phyloP scores from a whole-genome alignment of 2,113 vertebrate genomes.

The Rhizomys pruinosus region DNA sequence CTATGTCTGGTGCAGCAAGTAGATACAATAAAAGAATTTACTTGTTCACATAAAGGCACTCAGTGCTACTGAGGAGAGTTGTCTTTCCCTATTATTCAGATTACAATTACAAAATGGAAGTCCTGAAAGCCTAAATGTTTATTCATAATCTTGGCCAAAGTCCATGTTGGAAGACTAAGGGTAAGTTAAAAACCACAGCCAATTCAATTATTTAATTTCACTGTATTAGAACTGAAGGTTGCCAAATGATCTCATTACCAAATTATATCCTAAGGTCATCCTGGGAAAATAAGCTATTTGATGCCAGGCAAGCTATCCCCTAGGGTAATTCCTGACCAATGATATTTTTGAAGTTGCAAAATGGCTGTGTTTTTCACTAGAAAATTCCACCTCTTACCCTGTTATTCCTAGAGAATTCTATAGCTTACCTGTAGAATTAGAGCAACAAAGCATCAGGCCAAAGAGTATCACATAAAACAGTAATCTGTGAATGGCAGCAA shows the following conservation, averaged over 20 bases:
- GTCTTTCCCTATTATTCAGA: slow-evolving; percentile 66
- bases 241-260: slow-evolving; percentile 78
- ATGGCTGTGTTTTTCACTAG: slow-evolving; percentile 54
- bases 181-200: slow-evolving; percentile 63
- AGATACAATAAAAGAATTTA: neutral
- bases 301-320: slow-evolving; percentile 57
- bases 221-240: slow-evolving; percentile 66
- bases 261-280: slow-evolving; percentile 76
- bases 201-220: slow-evolving; percentile 76
- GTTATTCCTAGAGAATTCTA: neutral
- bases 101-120: slow-evolving; percentile 65
- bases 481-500: neutral
- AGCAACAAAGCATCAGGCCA: neutral
- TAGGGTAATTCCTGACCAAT: slow-evolving; percentile 41
- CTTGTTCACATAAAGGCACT: slow-evolving; percentile 17
- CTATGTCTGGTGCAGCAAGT: neutral
- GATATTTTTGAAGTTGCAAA: slow-evolving; percentile 61
- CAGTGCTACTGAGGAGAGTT: neutral
- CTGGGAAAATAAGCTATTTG: slow-evolving; percentile 60
- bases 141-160: slow-evolving; percentile 66
- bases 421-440: neutral
- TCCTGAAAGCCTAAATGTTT: slow-evolving; percentile 62
- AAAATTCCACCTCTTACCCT: slow-evolving; percentile 47
- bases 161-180: slow-evolving; percentile 59
- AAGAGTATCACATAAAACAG: neutral